Evolutionary conservation across 2,888 invertebrate species (phyloP).

Genomic region (Dynastes tityus): DNA sequence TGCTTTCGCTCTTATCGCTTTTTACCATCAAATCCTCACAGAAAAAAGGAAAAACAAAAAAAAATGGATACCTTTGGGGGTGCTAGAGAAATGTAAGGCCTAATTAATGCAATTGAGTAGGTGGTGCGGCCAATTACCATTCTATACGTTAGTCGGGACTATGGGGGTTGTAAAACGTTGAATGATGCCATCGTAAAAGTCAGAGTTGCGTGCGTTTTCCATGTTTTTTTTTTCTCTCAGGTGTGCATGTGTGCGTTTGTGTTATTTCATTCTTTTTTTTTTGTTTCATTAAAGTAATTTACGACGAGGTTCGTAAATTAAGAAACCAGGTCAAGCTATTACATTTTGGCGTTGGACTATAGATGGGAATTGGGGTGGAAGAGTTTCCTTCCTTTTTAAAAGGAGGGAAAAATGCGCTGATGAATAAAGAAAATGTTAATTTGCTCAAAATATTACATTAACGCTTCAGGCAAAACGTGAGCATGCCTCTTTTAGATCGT

Average conservation of each 20-base stretch:
- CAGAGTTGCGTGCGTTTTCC: slow-evolving; percentile 18
- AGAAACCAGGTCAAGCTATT: slow-evolving; percentile 23
- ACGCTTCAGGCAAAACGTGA: background rate
- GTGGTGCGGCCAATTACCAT: background rate
- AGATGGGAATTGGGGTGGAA: slow-evolving; percentile 5
- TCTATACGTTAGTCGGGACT: background rate
- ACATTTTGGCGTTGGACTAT: background rate
- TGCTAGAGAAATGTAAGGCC: background rate
- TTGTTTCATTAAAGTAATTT: background rate
- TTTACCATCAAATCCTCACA: too few relatives aligned
- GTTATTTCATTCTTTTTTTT: background rate
- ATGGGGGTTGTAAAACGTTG: background rate
- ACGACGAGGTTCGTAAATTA: slow-evolving; percentile 18
- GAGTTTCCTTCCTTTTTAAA: slow-evolving; percentile 2
- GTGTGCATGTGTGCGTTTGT: background rate
- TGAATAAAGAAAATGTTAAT: slow-evolving; percentile 17
- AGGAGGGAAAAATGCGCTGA: background rate
- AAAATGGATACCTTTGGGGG: too few relatives aligned
- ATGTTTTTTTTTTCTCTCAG: background rate
- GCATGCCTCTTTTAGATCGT: too few relatives aligned
- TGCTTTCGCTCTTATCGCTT: too few relatives aligned
- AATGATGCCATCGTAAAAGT: slow-evolving; percentile 25
- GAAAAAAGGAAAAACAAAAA: too few relatives aligned
- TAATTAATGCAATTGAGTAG: slow-evolving; percentile 9
- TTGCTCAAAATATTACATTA: slow-evolving; percentile 1